Evolutionary conservation across 2,113 vertebrate genomes (phyloP).

Genomic region (Genyomyrus donnyi): DNA sequence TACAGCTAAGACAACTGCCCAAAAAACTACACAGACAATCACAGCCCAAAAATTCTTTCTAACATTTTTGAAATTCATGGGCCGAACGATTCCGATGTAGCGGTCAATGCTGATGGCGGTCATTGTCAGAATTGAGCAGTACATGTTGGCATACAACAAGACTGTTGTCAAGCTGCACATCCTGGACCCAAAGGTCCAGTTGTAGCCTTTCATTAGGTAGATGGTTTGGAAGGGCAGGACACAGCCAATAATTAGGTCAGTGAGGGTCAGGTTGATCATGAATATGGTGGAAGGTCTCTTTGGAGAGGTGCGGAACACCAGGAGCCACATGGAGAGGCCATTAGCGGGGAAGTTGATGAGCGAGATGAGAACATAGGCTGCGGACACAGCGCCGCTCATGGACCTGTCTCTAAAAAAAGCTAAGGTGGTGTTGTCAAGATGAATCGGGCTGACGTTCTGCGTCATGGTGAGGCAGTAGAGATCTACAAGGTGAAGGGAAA

Average conservation of each 20-base stretch:
- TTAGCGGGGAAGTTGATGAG: constrained; percentile 73
- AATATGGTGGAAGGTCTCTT: constrained; percentile 76
- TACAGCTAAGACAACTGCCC: constrained; percentile 61
- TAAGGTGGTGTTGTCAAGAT: constrained; percentile 66
- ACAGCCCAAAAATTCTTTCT: constrained; percentile 60
- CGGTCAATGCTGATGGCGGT: constrained; percentile 78
- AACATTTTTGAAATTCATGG: constrained; percentile 57
- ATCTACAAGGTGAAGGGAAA: constrained; percentile 25
- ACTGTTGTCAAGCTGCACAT: constrained; percentile 75
- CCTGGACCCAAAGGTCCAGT: constrained; percentile 67
- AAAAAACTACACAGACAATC: constrained; percentile 56
- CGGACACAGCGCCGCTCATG: constrained; percentile 52
- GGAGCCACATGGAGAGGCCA: constrained; percentile 75
- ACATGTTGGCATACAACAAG: constrained; percentile 86
- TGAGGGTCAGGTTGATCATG: constrained; percentile 88
- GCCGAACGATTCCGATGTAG: constrained; percentile 78
- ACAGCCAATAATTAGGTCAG: constrained; percentile 68
- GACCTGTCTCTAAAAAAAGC: constrained; percentile 58
- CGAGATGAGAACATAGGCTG: constrained; percentile 68
- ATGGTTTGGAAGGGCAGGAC: constrained; percentile 83
- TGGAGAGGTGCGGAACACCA: constrained; percentile 69
- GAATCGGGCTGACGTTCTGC: constrained; percentile 12
- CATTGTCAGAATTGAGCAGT: constrained; percentile 84
- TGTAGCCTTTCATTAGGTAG: constrained; percentile 65
- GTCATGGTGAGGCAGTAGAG: constrained; percentile 32